Evolutionary conservation across 2,888 invertebrate species (phyloP), one percentile per base, ranked within the genome.

Genomic region (Patella ulyssiponensis): DNA sequence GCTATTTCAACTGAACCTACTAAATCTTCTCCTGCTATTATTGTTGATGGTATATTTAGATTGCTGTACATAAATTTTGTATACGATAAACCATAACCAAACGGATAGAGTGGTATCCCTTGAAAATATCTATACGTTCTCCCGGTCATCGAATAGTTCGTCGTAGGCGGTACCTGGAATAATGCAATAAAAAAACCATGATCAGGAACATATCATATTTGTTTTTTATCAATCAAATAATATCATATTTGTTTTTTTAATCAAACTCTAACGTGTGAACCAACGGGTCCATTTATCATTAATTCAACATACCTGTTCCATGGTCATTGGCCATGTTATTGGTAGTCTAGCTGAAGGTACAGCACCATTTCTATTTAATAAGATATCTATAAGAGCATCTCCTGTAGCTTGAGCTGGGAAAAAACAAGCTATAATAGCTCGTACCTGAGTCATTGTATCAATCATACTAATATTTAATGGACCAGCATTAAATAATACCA

Each of bases 401-500:
- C 88, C 88, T 1, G 86, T 81, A 2, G 85, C 78, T 79, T 88
- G 87, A 4, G 86, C 87, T 3, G 88, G 88, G 81, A 86, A 86
- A 77, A 83, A 84, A 69, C 87, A 87, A 78, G 83, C 82, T 7
- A 88, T 53, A 52, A 88, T 89, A 52, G 86, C 86, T 0, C 71
- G 75, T 2, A 90, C 85, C 20, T 78, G 77, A 7, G 80, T 75
- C 23, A 77, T 79, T 17, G 73, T 74, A 9, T 85, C 86, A 15
- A 86, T 82, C 81, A 83, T 80, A 1, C 83, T 81, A 20, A 90
- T 83, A 75, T 90, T 88, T 44, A 90, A 71, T 1, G 90, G 89
- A 23, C 89, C 88, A 20, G 86, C 89, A 80, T 86, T 87, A 75
- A 90, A 85, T 44, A 90, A 72, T 51, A 88, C 75, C 12, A 87